A percentile compares a stretch with the other conserved stretches of the same genome.
Evolutionary conservation across 2,888 invertebrate species (phyloP).

Genomic region (Caenorhabditis sinica): DNA sequence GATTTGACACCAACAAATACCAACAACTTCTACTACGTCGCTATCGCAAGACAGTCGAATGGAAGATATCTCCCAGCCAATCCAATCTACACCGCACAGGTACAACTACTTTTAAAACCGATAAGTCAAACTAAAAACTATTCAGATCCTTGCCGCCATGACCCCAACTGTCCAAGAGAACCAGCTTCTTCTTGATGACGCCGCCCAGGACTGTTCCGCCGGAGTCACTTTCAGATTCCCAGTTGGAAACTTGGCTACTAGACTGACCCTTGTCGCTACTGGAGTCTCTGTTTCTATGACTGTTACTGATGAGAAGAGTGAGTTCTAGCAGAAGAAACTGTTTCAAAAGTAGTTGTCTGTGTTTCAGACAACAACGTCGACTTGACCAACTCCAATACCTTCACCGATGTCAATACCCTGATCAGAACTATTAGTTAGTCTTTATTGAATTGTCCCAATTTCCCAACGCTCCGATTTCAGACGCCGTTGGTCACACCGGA

Average conservation of each 20-base stretch:
- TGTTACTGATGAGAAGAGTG: conserved; percentile 44
- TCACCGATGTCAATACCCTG: conserved; percentile 54
- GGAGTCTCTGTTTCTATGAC: conserved; percentile 45
- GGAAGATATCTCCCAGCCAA: conserved; percentile 69
- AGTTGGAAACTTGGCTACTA: conserved; percentile 57
- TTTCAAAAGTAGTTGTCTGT: no score
- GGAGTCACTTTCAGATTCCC: conserved; percentile 62
- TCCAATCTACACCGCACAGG: conserved; percentile 15
- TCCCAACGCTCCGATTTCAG: neutral
- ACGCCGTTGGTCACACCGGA: conserved; percentile 16
- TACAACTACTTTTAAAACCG: neutral
- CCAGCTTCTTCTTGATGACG: conserved; percentile 67
- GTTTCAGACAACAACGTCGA: conserved; percentile 42
- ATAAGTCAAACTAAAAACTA: neutral
- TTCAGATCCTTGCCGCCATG: conserved; percentile 49
- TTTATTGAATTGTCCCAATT: neutral
- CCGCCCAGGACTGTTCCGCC: conserved; percentile 49
- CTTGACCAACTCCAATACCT: conserved; percentile 25
- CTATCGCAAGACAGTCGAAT: conserved; percentile 66
- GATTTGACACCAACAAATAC: conserved; percentile 37
- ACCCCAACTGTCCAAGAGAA: conserved; percentile 53
- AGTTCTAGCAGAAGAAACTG: neutral
- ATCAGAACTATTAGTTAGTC: conserved; percentile 50
- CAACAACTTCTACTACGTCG: conserved; percentile 28
- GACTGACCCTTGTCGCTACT: conserved; percentile 51